Conservation (phyloP, 2,113 vertebrate genomes). For the Atlantisia rogersi region DNA sequence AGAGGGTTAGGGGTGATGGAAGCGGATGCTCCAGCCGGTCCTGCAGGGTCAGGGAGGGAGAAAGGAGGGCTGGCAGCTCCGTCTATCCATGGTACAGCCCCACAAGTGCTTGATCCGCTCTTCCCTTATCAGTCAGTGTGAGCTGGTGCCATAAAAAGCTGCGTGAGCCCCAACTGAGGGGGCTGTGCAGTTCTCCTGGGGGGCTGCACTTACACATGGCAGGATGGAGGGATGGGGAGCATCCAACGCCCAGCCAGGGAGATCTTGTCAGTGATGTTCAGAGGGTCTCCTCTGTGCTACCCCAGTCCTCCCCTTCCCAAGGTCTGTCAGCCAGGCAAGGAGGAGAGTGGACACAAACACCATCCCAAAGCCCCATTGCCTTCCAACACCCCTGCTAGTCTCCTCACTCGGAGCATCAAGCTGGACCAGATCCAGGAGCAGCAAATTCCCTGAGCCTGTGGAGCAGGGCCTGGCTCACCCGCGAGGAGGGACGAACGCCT, state of each 20-base stretch:
- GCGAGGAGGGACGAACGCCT: neutral
- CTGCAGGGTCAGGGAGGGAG: neutral
- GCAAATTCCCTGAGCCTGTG: neutral
- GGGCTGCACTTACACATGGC: neutral
- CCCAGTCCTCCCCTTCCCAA: neutral
- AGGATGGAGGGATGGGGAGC: neutral
- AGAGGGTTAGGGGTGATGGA: neutral
- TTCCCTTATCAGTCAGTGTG: neutral
- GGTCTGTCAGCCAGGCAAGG: neutral
- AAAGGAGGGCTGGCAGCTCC: neutral
- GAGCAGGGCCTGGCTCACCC: neutral
- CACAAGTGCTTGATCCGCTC: neutral
- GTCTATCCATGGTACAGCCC: neutral
- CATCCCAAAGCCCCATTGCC: neutral
- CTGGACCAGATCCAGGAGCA: neutral
- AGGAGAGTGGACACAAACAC: neutral
- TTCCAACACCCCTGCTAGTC: neutral
- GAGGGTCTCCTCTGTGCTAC: neutral
- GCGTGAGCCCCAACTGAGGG: accelerated
- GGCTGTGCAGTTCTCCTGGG: accelerated
- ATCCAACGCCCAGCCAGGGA: neutral
- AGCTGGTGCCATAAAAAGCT: neutral
- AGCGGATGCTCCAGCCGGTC: neutral
- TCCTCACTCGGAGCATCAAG: neutral
- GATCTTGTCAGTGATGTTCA: neutral